Conservation (phyloP, 2,797 vertebrate species). For the Oreochromis mossambicus region DNA sequence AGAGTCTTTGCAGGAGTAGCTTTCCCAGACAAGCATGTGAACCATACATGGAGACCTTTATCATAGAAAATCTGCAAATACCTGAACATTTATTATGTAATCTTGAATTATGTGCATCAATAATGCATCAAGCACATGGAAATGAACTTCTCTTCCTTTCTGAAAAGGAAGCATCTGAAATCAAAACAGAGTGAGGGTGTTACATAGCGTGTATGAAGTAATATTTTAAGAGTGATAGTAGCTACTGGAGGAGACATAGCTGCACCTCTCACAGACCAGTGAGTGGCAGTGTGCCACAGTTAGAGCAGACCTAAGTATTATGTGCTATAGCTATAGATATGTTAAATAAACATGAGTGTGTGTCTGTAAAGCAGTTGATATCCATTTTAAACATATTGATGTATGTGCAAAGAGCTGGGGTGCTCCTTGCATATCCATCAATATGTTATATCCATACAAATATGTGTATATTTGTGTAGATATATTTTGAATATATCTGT, state of each 20-base stretch:
- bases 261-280: conserved; percentile 66
- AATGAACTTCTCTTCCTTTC: neutral
- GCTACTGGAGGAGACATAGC: conserved; percentile 15
- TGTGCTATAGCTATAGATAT: neutral
- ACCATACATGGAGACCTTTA: neutral
- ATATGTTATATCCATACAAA: neutral
- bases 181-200: neutral
- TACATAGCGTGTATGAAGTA: neutral
- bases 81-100: neutral
- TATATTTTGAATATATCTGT: neutral
- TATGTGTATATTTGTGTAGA: neutral
- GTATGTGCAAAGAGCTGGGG: neutral
- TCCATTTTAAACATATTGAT: neutral
- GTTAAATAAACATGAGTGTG: neutral
- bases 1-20: neutral
- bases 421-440: neutral
- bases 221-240: neutral
- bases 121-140: neutral
- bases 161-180: neutral
- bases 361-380: conserved; percentile 14
- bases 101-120: neutral
- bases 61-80: neutral
- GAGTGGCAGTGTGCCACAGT: conserved; percentile 75
- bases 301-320: conserved; percentile 12
- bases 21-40: neutral